A percentile compares a stretch with the other conserved stretches of the same genome.
phyloP scores from a whole-genome alignment of 2,113 vertebrate species.

The Albula glossodonta region DNA sequence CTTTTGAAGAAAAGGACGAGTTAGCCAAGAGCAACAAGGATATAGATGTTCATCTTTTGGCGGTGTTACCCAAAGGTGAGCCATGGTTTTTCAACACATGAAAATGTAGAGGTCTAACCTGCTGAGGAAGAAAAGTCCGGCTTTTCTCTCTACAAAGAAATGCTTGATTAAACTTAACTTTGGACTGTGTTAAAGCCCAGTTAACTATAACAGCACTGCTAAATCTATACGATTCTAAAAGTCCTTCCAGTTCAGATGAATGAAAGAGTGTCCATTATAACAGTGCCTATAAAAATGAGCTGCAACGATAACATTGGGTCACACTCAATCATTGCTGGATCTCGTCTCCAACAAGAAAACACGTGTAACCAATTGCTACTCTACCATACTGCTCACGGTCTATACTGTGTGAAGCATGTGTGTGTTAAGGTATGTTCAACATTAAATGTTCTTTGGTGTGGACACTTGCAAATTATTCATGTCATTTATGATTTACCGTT shows the following conservation, averaged over 20 bases:
- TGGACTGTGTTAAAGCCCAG: too few species aligned
- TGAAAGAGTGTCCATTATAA: neutral
- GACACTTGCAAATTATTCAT: neutral
- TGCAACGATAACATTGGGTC: neutral
- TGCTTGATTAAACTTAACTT: neutral
- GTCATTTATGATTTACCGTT: neutral
- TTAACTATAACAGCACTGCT: neutral
- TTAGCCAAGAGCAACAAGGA: conserved; percentile 76
- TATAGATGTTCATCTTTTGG: conserved; percentile 81
- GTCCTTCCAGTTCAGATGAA: neutral
- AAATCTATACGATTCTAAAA: neutral
- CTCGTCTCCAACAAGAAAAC: neutral
- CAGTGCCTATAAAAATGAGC: neutral
- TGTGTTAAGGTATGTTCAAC: neutral
- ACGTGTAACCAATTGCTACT: neutral
- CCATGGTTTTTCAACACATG: conserved; percentile 6
- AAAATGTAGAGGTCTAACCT: neutral
- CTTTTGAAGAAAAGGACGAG: conserved; percentile 71
- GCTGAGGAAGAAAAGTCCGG: neutral
- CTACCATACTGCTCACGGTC: too few species aligned
- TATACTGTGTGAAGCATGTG: neutral
- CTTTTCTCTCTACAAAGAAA: neutral
- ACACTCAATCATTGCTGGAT: neutral
- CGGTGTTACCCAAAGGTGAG: conserved; percentile 87
- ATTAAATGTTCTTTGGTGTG: neutral